These are phyloP conservation scores for Labeo rohita DNA, from an alignment of 2,113 vertebrate genomes.

Conservation along the genomic window DNA sequence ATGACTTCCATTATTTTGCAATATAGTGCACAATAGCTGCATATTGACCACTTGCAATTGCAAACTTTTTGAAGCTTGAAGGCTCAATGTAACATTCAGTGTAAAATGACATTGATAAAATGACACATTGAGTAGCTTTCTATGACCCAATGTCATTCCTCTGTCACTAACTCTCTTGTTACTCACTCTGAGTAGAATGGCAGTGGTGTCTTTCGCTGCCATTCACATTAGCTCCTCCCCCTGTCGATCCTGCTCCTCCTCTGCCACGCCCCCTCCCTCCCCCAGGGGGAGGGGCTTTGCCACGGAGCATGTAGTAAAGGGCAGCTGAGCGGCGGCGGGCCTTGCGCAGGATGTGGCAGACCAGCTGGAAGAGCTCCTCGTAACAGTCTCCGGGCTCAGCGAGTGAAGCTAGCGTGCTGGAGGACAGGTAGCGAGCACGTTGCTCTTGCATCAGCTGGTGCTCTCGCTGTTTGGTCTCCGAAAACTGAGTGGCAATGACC, in stretches of 20 bases:
- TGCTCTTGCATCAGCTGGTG: constrained; percentile 99
- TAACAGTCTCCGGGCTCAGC: constrained; percentile 96
- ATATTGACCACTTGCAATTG: no score
- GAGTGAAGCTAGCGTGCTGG: constrained; percentile 94
- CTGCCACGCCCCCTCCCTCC: constrained; percentile 58
- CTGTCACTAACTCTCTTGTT: not conserved
- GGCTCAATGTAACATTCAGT: no score
- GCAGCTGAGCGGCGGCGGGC: constrained; percentile 89
- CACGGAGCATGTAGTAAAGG: constrained; percentile 88
- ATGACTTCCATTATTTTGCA: no score
- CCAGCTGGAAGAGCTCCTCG: constrained; percentile 95
- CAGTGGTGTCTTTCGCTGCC: constrained; percentile 69
- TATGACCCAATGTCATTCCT: not conserved
- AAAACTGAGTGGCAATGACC: constrained; percentile 98
- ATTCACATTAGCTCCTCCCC: constrained; percentile 64
- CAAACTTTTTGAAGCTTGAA: no score
- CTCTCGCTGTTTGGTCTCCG: constrained; percentile 97
- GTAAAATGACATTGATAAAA: no score
- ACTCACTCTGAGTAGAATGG: constrained; percentile 71
- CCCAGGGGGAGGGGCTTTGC: constrained; percentile 76
- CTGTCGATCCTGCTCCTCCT: constrained; percentile 46
- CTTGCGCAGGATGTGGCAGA: constrained; percentile 95
- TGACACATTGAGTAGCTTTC: not conserved
- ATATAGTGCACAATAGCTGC: no score
- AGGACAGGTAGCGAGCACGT: constrained; percentile 90